Base-by-base conservation (phyloP, 2,888 invertebrate species). In the Drosophila paramelanica region DNA sequence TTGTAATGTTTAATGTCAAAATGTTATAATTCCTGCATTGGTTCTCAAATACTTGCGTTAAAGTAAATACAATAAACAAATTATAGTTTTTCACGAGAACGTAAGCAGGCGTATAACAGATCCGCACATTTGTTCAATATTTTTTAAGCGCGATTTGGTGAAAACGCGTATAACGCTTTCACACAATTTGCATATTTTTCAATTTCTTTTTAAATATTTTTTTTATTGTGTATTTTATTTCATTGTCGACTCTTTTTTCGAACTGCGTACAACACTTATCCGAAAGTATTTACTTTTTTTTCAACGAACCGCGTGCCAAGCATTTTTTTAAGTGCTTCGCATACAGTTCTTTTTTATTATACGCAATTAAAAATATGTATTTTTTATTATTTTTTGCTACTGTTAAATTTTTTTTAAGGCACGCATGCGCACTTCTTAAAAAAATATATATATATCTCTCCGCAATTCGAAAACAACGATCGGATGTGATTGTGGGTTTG, bases 191-290 rank as follows among this genome's bases (percentile, higher is more conserved):
- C 42, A 31, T 20, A 14, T 33, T 31, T 55, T 49, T 49, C 13
- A 36, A 53, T 53, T 61, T 39, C 46, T 2, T 46, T 41, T 17
- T 13, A 27, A 41, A 7, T 46, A 53, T 62, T 43, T 46, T 46
- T 52, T 8, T 65, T 47, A 6, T n/a, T 39, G 33, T 49, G 17
- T 27, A 46, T 53, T 42, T 53, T 23, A 23, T 23, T 62, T 3
- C 13, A 39, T 14, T 13, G 3, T 46, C 31, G 41, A 14, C 23
- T 49, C 14, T 47, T 58, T 61, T 72, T 45, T 61, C 43, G 14
- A 61, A 55, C 45, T 83, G 78, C 87, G 81, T 77, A 83, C 38
- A 75, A 82, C 87, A 78, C 59, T 77, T 47, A 57, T 23, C 57
- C 47, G 74, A 20, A 43, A 51, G 45, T 61, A 45, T 67, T 56